phyloP scores from a whole-genome alignment of 2,888 invertebrate genomes.

The Tenthredo notha region DNA sequence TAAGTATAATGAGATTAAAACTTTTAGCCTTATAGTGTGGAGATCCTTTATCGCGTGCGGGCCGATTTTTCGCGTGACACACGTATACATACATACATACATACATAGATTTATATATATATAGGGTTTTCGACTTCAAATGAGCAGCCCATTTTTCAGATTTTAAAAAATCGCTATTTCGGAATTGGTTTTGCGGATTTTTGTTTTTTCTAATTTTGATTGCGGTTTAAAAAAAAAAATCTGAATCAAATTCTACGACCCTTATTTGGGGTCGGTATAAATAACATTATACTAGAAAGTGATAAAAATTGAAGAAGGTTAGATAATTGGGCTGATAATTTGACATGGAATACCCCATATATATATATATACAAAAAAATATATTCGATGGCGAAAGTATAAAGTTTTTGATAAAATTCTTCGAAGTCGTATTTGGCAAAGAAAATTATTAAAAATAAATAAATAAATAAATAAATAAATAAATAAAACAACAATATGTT shows the following conservation, averaged over 20 bases:
- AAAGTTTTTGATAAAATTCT: conserved; percentile 17
- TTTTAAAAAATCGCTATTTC: no score
- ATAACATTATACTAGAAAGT: no score
- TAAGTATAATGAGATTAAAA: background rate
- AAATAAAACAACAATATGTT: background rate
- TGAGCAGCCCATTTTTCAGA: no score
- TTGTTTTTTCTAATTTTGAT: no score
- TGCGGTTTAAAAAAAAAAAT: no score
- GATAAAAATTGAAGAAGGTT: no score
- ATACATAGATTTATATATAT: background rate
- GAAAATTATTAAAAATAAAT: background rate
- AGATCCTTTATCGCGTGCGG: background rate
- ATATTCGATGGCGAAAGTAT: conserved; percentile 57
- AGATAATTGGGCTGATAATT: no score
- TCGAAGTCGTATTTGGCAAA: conserved; percentile 54
- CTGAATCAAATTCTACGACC: no score
- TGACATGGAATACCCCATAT: no score
- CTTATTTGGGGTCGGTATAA: no score
- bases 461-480: background rate
- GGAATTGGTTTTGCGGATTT: no score
- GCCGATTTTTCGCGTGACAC: conserved; percentile 1
- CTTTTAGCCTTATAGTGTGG: background rate
- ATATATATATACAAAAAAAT: background rate
- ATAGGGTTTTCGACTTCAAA: background rate
- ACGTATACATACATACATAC: background rate